Conservation (phyloP, 2,888 invertebrate genomes). For the Andricus quercusramuli region DNA sequence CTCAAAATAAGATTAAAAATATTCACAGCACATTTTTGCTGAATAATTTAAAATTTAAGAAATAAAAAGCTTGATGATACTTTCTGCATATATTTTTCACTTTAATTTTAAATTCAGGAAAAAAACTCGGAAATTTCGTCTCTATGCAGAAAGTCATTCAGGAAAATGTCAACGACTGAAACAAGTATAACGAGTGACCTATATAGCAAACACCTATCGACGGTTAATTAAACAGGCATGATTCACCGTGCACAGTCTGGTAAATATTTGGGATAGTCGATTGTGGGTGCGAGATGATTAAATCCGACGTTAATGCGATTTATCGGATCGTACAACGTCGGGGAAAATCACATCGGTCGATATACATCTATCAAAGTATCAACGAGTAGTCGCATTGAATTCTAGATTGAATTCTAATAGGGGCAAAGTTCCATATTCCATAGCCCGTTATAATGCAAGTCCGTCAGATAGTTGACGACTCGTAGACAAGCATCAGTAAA, state of each 20-base stretch:
- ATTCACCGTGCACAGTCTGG: constrained; percentile 1
- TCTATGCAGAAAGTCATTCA: neutral
- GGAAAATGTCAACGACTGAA: constrained; percentile 18
- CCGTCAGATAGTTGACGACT: constrained; percentile 18
- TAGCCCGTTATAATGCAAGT: neutral
- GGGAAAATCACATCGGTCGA: constrained; percentile 23
- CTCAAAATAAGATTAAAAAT: too few relatives aligned
- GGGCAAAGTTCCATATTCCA: constrained; percentile 25
- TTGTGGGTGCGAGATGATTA: constrained; percentile 35
- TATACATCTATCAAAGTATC: constrained; percentile 25
- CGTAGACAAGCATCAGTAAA: too few relatives aligned
- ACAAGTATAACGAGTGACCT: neutral
- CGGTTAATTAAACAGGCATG: constrained; percentile 21
- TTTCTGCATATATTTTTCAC: too few relatives aligned
- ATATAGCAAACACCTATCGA: constrained; percentile 9
- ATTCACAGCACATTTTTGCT: neutral
- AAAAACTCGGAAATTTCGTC: neutral
- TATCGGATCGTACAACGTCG: constrained; percentile 24
- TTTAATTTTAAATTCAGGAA: neutral
- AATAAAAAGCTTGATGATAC: neutral
- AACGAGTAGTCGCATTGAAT: constrained; percentile 4
- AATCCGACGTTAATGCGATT: constrained; percentile 37
- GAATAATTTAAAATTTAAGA: neutral
- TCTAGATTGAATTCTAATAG: constrained; percentile 33
- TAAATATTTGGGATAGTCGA: constrained; percentile 38